Base-by-base conservation (phyloP, 2,888 invertebrate genomes). In the Parochlus steinenii region DNA sequence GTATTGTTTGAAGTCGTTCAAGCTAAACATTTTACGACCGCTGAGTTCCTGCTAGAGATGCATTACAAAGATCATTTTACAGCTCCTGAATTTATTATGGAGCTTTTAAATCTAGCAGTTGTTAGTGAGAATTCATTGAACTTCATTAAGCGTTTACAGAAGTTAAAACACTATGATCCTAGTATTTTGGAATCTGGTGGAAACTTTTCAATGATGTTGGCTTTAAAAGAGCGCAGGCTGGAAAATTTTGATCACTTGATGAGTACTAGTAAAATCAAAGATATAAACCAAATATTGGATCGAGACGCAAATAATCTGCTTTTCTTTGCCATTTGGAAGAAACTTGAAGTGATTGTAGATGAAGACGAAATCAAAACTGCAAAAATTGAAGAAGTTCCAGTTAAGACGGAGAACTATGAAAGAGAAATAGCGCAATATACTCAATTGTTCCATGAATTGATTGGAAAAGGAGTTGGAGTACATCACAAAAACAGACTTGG, bases 11-110 rank as follows among this genome's bases (percentile, higher is more conserved):
- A 20, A 14, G 23, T 31, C 4, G 10, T 31, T 7, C 4, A 4
- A 8, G 6, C 7, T 7, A 3, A 20, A 5, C 11, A 11, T 11
- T n/a, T 8, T 5, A 17, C 20, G n/a, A 14, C 15, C 8, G 31
- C 31, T 7, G 31, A 19, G 6, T 31, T 31, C 20, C 15, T 31
- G 12, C 3, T 31, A 4, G 31, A 31, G 6, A 31, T 6, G 11
- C 31, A 31, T 22, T 15, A 20, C 4, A n/a, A n/a, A n/a, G 31
- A 31, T 10, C 22, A 31, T 11, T 31, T 31, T 17, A 23, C 20
- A 5, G 20, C 31, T 8, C 3, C 31, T 16, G n/a, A 5, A 12
- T 31, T 14, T 14, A 31, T 31, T 22, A 22, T 23, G 6, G 22
- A 11, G 14, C 7, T 22, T 16, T 6, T 22, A 6, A 31, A 15